Evolutionary conservation across 2,888 invertebrate species (phyloP).

Genomic region (Pseudococcus jackbeardsleyi): DNA sequence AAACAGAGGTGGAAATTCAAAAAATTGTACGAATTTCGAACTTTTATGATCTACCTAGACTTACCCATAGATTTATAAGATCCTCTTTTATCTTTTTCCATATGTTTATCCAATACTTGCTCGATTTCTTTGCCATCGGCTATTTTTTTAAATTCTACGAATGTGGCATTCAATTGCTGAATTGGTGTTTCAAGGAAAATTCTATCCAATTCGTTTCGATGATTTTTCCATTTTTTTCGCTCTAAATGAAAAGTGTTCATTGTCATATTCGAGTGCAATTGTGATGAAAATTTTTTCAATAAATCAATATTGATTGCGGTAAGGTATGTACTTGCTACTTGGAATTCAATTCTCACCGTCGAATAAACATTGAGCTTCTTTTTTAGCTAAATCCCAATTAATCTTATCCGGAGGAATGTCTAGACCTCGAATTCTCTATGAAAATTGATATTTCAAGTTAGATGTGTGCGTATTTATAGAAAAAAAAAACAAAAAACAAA

Average conservation of each 20-base stretch:
- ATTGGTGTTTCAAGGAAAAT: background rate
- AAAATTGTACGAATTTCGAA: background rate
- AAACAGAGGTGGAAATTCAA: background rate
- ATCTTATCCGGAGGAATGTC: background rate
- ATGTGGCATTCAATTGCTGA: constrained; percentile 2
- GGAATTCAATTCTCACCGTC: background rate
- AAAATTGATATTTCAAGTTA: background rate
- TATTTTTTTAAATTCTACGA: background rate
- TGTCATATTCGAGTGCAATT: background rate
- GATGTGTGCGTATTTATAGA: too few relatives aligned
- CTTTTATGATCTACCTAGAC: background rate
- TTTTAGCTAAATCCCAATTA: background rate
- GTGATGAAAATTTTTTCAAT: too few relatives aligned
- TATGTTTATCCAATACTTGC: background rate
- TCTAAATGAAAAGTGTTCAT: background rate
- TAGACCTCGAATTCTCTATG: background rate
- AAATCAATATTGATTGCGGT: too few relatives aligned
- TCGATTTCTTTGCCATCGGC: background rate
- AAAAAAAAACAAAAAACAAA: too few relatives aligned
- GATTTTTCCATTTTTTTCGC: background rate
- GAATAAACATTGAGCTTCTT: background rate
- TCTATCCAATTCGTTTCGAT: background rate
- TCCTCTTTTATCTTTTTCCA: background rate
- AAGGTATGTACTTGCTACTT: too few relatives aligned
- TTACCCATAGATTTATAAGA: background rate